phyloP scores from a whole-genome alignment of 2,888 invertebrate genomes.

The Dynastes grantii region DNA sequence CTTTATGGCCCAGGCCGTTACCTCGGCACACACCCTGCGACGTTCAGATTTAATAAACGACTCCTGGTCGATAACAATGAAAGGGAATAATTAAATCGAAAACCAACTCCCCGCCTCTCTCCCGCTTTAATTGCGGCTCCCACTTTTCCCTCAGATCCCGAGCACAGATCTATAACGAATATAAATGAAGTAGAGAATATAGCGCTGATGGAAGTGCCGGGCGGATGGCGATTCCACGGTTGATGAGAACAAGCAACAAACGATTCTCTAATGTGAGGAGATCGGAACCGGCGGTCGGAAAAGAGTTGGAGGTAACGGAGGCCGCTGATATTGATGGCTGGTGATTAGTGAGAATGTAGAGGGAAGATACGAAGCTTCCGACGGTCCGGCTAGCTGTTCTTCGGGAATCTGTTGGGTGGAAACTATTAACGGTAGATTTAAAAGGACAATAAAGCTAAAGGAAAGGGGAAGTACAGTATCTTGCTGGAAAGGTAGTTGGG shows the following conservation, averaged over 20 bases:
- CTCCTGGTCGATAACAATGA: conserved; percentile 49
- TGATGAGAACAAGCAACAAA: conserved; percentile 12
- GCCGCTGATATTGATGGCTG: conserved; percentile 35
- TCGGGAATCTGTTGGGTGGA: not conserved
- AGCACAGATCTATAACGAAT: conserved; percentile 7
- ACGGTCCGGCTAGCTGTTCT: not conserved
- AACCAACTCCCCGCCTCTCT: conserved; percentile 9
- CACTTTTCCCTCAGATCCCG: not conserved
- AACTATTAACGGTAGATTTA: conserved; percentile 45
- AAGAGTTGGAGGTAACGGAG: conserved; percentile 16
- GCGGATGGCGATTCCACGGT: not conserved
- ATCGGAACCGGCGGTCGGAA: conserved; percentile 9
- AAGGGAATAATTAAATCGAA: conserved; percentile 51
- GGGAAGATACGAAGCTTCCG: conserved; percentile 12
- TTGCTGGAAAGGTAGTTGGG: not conserved
- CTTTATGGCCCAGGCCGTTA: not conserved
- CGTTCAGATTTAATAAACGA: conserved; percentile 49
- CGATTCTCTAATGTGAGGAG: conserved; percentile 30
- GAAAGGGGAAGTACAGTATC: conserved; percentile 4
- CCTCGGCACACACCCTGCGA: conserved; percentile 2
- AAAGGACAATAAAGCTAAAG: conserved; percentile 15
- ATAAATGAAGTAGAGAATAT: conserved; percentile 26
- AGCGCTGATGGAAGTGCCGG: not conserved
- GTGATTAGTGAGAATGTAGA: conserved; percentile 38
- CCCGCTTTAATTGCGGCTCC: conserved; percentile 3